Base-by-base conservation (phyloP, 2,113 vertebrate genomes). In the Riparia riparia region DNA sequence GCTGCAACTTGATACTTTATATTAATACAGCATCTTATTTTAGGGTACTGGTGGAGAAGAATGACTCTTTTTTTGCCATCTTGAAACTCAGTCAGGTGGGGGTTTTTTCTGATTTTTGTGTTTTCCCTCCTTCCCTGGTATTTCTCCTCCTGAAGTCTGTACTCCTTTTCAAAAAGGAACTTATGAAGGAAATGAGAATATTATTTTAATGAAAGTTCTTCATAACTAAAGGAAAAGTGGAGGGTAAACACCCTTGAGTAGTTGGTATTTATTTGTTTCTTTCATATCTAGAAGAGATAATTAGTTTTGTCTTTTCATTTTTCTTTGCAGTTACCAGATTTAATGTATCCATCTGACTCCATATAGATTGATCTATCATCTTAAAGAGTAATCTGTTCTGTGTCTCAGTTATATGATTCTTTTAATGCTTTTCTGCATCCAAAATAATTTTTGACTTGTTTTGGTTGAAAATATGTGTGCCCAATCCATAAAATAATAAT, bases 31-130 rank as follows among this genome's bases (percentile, higher is more conserved):
- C 7, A 8, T 70, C 22, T 71, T 70, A 54, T 8, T 73, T 84
- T 54, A 7, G 32, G 14, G 31, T 6, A 13, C 12, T 51, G 20
- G 9, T 28, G 56, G 22, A 65, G 20, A 72, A 86, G 17, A 85
- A 63, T 0, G 0, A 15, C 11, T 13, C 3, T 6, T 28, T 49
- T 69, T 29, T n/a, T 17, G 12, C 15, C 28, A 15, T 76, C 21
- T 51, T 70, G 39, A 70, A 93, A 51, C 20, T 74, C 26, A 51
- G 17, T 42, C 34, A 17, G 21, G 13, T 25, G 6, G 5, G 6
- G 0, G 0, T 0, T 29, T 17, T 49, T 80, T 12, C 41, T 57
- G 25, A 5, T 9, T 82, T 70, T 78, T 78, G 3, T 54, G 6
- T 6, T 88, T 88, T 92, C 17, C 13, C 12, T 72, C 8, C 11